Conservation (phyloP, 2,113 vertebrate genomes). For the Polypterus bichir region DNA sequence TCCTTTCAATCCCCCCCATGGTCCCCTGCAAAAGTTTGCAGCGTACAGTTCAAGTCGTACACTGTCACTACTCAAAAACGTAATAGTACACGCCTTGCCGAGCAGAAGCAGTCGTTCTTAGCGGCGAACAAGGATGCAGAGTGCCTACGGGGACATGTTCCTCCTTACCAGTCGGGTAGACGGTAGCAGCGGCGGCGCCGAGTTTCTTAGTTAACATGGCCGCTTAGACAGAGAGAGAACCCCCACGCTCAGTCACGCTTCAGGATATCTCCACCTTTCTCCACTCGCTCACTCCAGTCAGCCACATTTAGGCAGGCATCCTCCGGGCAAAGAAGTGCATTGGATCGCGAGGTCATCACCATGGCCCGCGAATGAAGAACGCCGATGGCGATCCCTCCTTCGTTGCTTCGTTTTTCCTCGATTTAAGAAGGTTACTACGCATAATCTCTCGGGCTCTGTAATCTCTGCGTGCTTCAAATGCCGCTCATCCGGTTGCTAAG, state of each 20-base stretch:
- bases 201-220: conserved; percentile 97
- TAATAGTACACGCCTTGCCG: background rate
- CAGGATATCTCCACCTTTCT: conserved; percentile 50
- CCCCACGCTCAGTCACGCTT: conserved; percentile 44
- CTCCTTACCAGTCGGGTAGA: conserved; percentile 74
- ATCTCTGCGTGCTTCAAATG: conserved; percentile 6
- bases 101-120: background rate
- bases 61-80: background rate
- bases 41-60: background rate
- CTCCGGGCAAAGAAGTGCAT: conserved; percentile 8
- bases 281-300: conserved; percentile 41
- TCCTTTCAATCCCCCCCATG: background rate
- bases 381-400: conserved; percentile 3
- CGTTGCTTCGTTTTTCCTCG: background rate
- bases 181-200: conserved; percentile 49
- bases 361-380: conserved; percentile 18
- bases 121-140: background rate
- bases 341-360: conserved; percentile 16
- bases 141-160: conserved; percentile 2
- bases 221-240: conserved; percentile 53
- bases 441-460: conserved; percentile 17
- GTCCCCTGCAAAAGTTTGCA: background rate
- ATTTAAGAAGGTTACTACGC: conserved; percentile 3
- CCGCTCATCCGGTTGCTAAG: conserved; percentile 17
- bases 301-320: conserved; percentile 40